Conservation (phyloP, 2,113 vertebrate genomes). For the pig (Sus scrofa) region DNA sequence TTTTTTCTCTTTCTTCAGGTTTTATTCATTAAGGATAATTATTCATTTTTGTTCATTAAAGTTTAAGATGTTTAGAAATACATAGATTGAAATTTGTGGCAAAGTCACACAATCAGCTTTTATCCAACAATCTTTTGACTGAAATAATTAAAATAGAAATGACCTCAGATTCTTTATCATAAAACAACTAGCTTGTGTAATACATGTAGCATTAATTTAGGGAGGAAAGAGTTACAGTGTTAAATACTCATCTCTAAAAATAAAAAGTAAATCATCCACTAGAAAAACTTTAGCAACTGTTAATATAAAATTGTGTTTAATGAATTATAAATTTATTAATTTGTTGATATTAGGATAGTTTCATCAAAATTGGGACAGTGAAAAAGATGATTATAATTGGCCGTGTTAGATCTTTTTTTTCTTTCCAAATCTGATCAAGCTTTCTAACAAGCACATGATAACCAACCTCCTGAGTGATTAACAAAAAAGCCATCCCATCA, state of each 20-base stretch:
- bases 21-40: constrained; percentile 55
- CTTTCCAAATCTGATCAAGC: constrained; percentile 80
- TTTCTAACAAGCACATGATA: constrained; percentile 86
- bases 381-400: constrained; percentile 69
- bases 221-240: not conserved
- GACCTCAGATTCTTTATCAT: constrained; percentile 34
- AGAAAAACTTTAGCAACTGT: not conserved
- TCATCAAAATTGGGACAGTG: constrained; percentile 52
- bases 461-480: constrained; percentile 88
- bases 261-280: constrained; percentile 25
- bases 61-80: constrained; percentile 26
- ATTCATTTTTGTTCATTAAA: constrained; percentile 53
- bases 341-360: constrained; percentile 46
- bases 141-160: constrained; percentile 20
- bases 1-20: constrained; percentile 69
- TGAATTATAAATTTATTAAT: constrained; percentile 45
- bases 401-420: constrained; percentile 65
- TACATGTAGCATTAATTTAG: not conserved
- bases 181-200: constrained; percentile 35
- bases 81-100: not conserved
- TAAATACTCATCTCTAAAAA: constrained; percentile 42
- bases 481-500: constrained; percentile 88
- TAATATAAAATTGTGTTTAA: not conserved
- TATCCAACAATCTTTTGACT: constrained; percentile 11
- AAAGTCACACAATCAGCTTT: constrained; percentile 43